Conservation (phyloP, 2,113 vertebrate species). For the Platycercus adscitus region DNA sequence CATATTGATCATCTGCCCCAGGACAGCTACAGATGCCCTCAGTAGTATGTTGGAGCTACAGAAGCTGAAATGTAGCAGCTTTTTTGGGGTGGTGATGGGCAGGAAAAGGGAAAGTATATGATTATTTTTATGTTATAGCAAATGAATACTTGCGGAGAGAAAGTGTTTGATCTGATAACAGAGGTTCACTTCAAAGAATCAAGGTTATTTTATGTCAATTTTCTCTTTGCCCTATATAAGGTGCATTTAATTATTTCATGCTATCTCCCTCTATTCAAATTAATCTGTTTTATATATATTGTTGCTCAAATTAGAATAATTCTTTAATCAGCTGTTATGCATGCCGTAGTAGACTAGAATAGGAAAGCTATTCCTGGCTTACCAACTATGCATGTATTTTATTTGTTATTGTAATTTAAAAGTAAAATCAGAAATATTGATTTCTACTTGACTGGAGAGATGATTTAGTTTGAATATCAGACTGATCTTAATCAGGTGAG, state of each 20-base stretch:
- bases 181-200: slow-evolving; percentile 72
- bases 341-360: slow-evolving; percentile 75
- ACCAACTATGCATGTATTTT: slow-evolving; percentile 75
- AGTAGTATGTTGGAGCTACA: background rate
- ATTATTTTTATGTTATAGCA: background rate
- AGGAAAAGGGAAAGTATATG: background rate
- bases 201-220: slow-evolving; percentile 77
- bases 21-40: background rate
- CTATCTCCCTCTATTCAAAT: slow-evolving; percentile 75
- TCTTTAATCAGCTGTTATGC: slow-evolving; percentile 84
- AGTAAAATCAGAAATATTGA: slow-evolving; percentile 92
- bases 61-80: background rate
- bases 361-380: slow-evolving; percentile 75
- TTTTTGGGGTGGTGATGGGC: background rate
- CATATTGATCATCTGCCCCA: background rate
- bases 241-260: slow-evolving; percentile 83
- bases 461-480: slow-evolving; percentile 93
- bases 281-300: slow-evolving; percentile 80
- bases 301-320: slow-evolving; percentile 83
- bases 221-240: slow-evolving; percentile 78
- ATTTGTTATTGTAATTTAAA: slow-evolving; percentile 91
- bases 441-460: slow-evolving; percentile 92
- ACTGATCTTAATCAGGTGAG: slow-evolving; percentile 86
- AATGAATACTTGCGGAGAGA: background rate
- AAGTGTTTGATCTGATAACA: slow-evolving; percentile 73